Percentiles rank a stretch among this genome's conserved stretches.
Conservation (phyloP, 2,797 vertebrate species). For the Tokudaia tokunoshimensis region DNA sequence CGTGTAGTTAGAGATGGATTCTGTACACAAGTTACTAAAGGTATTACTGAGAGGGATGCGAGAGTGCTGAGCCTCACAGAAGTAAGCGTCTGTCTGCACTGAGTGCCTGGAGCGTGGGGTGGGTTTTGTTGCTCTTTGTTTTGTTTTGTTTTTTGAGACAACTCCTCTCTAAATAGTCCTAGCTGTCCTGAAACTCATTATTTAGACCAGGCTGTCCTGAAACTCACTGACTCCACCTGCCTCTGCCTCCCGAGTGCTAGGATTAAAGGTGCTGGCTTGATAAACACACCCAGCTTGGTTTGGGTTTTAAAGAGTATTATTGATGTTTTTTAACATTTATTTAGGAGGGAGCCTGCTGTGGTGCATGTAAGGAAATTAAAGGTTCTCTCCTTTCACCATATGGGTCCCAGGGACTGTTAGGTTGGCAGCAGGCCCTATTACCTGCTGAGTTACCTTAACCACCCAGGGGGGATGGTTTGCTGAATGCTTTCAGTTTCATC, state of each 20-base stretch:
- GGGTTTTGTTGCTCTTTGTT: background rate
- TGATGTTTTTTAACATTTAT: background rate
- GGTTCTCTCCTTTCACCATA: background rate
- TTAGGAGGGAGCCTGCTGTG: background rate
- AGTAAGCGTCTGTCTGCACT: background rate
- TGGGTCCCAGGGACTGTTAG: background rate
- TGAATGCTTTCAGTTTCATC: constrained; percentile 31
- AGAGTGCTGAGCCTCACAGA: background rate
- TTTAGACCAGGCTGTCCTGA: background rate
- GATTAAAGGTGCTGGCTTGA: background rate
- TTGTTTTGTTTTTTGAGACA: background rate
- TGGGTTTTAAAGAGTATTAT: background rate
- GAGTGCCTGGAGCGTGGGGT: background rate
- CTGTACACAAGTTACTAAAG: constrained; percentile 20
- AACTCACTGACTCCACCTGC: background rate
- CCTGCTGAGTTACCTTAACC: background rate
- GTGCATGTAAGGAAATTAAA: background rate
- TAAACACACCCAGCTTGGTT: background rate
- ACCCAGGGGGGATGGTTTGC: background rate
- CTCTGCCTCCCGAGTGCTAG: background rate
- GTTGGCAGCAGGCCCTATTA: background rate
- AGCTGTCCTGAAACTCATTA: background rate
- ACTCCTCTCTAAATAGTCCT: background rate
- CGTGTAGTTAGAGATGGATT: background rate
- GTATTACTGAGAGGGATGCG: background rate